phyloP scores from a whole-genome alignment of 2,888 invertebrate genomes.

The Notodromas monacha region DNA sequence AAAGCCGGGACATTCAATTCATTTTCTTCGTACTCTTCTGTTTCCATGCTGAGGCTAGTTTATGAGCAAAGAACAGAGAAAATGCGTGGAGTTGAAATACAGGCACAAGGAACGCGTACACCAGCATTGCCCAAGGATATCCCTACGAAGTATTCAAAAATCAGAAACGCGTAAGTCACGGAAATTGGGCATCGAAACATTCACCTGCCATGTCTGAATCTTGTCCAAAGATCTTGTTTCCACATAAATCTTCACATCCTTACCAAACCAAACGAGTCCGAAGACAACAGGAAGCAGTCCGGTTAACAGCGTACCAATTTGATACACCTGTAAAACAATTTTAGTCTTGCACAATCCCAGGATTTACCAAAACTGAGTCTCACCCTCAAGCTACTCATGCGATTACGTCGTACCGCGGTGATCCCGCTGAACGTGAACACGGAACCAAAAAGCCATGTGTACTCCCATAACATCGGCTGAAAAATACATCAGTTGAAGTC shows the following conservation, averaged over 20 bases:
- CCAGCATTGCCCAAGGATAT: conserved; percentile 59
- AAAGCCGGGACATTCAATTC: no score
- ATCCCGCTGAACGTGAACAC: no score
- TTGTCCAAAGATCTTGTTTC: conserved; percentile 30
- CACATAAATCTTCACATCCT: conserved; percentile 48
- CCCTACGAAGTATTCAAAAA: conserved; percentile 24
- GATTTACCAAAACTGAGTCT: no score
- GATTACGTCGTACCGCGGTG: no score
- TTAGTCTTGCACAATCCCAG: no score
- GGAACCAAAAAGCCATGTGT: no score
- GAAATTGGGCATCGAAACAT: conserved; percentile 7
- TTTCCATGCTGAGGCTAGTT: conserved; percentile 47
- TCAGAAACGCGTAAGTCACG: not conserved
- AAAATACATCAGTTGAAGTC: no score
- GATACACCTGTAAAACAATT: conserved; percentile 34
- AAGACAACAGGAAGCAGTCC: conserved; percentile 48
- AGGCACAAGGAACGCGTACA: conserved; percentile 60
- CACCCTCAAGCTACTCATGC: no score
- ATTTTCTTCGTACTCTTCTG: no score
- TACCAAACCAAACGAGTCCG: conserved; percentile 43
- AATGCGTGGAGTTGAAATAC: conserved; percentile 63
- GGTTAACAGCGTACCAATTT: conserved; percentile 40
- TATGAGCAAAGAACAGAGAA: conserved; percentile 49
- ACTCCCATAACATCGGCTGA: no score
- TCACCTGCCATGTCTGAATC: conserved; percentile 49